Conservation (phyloP, 2,888 invertebrate species). For the Augiades crinisus region DNA sequence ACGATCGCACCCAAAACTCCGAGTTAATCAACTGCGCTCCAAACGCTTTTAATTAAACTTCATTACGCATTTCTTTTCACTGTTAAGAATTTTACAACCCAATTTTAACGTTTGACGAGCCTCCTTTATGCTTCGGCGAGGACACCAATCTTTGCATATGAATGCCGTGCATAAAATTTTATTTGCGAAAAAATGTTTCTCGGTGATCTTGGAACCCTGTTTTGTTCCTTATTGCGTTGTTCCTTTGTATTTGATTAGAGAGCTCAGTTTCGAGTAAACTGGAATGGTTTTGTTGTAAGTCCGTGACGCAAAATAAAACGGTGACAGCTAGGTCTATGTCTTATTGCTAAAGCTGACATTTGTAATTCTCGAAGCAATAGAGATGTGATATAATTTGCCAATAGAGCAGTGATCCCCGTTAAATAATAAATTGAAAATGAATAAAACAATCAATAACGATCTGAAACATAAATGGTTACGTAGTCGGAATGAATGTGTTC, state of each 20-base stretch:
- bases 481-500: too few relatives aligned
- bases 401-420: too few relatives aligned
- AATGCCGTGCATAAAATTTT: conserved; percentile 32
- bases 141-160: conserved; percentile 35
- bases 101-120: conserved; percentile 31
- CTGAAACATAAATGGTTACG: too few relatives aligned
- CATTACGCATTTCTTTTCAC: conserved; percentile 55
- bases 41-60: conserved; percentile 71
- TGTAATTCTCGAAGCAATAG: too few relatives aligned
- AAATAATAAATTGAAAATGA: too few relatives aligned
- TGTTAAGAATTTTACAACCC: conserved; percentile 43
- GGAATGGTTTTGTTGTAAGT: not conserved
- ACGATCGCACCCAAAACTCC: conserved; percentile 50
- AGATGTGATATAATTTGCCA: too few relatives aligned
- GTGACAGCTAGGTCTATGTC: too few relatives aligned
- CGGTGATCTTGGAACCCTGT: not conserved
- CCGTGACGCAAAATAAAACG: too few relatives aligned
- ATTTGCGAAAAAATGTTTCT: conserved; percentile 22
- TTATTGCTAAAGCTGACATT: too few relatives aligned
- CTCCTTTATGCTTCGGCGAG: conserved; percentile 28
- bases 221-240: conserved; percentile 9
- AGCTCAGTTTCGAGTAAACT: not conserved
- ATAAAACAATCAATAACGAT: too few relatives aligned
- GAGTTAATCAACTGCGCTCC: conserved; percentile 59
- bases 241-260: not conserved